Percentiles rank a stretch among this genome's conserved stretches.
These are phyloP conservation scores for Parapsyche elsis DNA, from an alignment of 1,140 invertebrate genomes.

Conservation along the genomic window DNA sequence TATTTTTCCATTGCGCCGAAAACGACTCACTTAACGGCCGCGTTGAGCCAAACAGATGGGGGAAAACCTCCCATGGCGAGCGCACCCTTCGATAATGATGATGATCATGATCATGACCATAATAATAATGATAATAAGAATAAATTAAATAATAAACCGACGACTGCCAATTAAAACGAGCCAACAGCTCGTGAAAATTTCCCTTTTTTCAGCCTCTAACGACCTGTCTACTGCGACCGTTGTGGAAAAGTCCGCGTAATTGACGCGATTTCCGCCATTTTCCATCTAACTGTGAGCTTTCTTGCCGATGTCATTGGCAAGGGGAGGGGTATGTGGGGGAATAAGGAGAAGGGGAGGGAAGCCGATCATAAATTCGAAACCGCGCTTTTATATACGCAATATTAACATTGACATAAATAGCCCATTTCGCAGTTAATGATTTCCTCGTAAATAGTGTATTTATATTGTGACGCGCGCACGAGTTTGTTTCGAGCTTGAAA, in stretches of 20 bases:
- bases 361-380: neutral
- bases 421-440: too few species aligned
- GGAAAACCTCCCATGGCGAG: too few species aligned
- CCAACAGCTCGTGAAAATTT: conserved; percentile 1
- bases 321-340: too few species aligned
- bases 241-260: conserved; percentile 5
- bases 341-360: too few species aligned
- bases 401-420: too few species aligned
- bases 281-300: neutral
- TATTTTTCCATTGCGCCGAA: too few species aligned
- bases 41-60: too few species aligned
- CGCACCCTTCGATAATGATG: neutral
- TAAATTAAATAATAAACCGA: neutral
- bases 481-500: too few species aligned
- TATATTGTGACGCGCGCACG: too few species aligned
- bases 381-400: neutral
- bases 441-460: too few species aligned
- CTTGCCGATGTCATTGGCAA: neutral
- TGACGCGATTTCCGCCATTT: conserved; percentile 11
- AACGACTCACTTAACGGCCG: too few species aligned
- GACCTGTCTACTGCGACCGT: neutral
- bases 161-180: conserved; percentile 5
- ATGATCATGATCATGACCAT: neutral
- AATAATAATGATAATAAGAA: conserved; percentile 11
- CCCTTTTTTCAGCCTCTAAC: neutral